Base-by-base conservation (phyloP, 2,888 invertebrate genomes). In the Acrobasis suavella region DNA sequence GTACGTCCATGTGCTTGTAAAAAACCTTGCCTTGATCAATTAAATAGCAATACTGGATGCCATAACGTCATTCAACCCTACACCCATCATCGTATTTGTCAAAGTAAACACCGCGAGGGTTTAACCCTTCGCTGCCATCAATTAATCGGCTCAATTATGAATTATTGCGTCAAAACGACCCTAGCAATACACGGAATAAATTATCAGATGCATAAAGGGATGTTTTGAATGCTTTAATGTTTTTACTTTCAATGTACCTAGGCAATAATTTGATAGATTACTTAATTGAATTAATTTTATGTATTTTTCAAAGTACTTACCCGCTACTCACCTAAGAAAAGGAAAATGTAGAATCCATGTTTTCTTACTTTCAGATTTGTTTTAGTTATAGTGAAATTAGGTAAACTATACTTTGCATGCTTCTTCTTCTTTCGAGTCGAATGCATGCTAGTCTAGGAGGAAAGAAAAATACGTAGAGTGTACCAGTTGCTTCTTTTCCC, bases 81-180 rank as follows among this genome's bases (percentile, higher is more conserved):
- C 69, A 61, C 66, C 70, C 69, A 73, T 82, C 76, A 74, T 74
- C 78, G 74, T 80, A 79, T 86, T 84, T 83, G 89, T 88, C 86
- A 88, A 81, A 89, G 87, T 85, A 86, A 84, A 85, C 75, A 79
- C 67, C 62, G 61, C 69, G 74, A 77, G 84, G 83, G 80, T 69
- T 82, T 79, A 87, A 89, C 89, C 90, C 91, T 87, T 88, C 78
- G 69, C 69, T 77, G 72, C 74, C 83, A 86, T 88, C 91, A 90
- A 91, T 91, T 90, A 91, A 90, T 90, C 85, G 87, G 86, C 80
- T 83, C 89, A 88, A 89, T 90, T 90, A 87, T 91, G 89, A 90
- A 87, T 89, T 90, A 90, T 86, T 84, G 83, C 86, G 71, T 72
- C 67, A 72, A 75, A 77, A 77, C 79, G 76, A 75, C 80, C 83